phyloP scores from a whole-genome alignment of 2,888 invertebrate species.

The Eurytoma adleriae region DNA sequence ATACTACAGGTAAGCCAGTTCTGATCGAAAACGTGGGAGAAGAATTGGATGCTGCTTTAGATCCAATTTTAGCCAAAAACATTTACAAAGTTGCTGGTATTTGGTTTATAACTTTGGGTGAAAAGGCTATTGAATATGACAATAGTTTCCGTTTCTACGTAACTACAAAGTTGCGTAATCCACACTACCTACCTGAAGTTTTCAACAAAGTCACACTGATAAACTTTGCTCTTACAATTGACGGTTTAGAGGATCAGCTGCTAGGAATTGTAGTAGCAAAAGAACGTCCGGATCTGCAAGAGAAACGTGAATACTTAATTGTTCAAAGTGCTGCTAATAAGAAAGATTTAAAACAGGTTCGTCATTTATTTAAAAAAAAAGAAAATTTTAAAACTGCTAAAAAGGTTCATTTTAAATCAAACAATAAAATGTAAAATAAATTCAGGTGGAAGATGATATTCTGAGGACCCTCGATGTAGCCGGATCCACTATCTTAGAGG shows the following conservation, averaged over 20 bases:
- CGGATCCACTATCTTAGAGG: conserved; percentile 93
- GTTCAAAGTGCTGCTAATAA: conserved; percentile 88
- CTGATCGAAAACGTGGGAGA: conserved; percentile 87
- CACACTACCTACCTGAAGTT: conserved; percentile 90
- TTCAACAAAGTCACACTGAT: conserved; percentile 90
- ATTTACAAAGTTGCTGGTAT: conserved; percentile 86
- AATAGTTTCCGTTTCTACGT: conserved; percentile 86
- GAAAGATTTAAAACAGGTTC: conserved; percentile 83
- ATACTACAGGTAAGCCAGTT: conserved; percentile 80
- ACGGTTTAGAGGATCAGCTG: conserved; percentile 90
- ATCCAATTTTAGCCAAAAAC: conserved; percentile 86
- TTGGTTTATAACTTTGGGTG: conserved; percentile 87
- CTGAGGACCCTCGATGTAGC: conserved; percentile 88
- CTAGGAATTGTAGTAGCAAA: conserved; percentile 90
- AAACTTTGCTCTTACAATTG: conserved; percentile 89
- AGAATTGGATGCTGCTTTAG: conserved; percentile 87
- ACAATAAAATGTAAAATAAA: background rate
- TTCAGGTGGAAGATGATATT: conserved; percentile 91
- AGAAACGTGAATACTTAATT: conserved; percentile 87
- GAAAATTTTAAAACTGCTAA: background rate
- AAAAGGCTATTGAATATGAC: conserved; percentile 87
- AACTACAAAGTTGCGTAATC: conserved; percentile 89
- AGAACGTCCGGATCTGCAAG: conserved; percentile 89
- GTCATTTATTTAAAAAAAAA: background rate
- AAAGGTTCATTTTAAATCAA: background rate